Base-by-base conservation (phyloP, 2,797 vertebrate species). In the Apogon talboti region DNA sequence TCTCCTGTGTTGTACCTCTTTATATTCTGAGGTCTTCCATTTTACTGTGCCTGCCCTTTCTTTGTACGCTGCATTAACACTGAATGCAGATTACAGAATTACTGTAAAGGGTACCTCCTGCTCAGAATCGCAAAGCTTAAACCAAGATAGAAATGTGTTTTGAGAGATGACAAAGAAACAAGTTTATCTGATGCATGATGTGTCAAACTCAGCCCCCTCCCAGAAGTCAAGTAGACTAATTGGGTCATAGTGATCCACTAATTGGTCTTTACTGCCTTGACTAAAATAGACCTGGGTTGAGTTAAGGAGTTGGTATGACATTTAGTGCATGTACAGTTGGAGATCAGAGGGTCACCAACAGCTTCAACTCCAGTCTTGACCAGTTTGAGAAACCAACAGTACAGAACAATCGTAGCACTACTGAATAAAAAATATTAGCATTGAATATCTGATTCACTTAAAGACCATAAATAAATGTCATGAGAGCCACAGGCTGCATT, bases 211-310 rank as follows among this genome's bases (percentile, higher is more conserved):
- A 28, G 46, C 41, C 14, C 59, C 53, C 11, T 8, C 48, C 62
- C 51, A 38, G 24, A 21, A 35, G 43, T 62, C 73, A 48, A 52
- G 55, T 28, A 4, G 16, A 49, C 71, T 83, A 89, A 90, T 74
- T 85, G 55, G 84, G 88, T 91, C 86, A 79, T 52, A 62, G 85
- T 79, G 74, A 91, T 85, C 80, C 80, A 74, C 71, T 93, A 91
- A 93, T 90, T 91, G 86, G 86, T 66, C 75, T 90, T 90, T 74
- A 78, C 48, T 74, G 55, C 21, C 51, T 59, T 41, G 45, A 81
- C 87, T 71, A 67, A 85, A 92, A 86, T 86, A 90, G 84, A 38
- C 38, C 14, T 9, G 2, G 66, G 67, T 78, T 75, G 79, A 81
- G 62, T 78, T 76, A 50, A 82, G 63, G 59, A n/a, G 45, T 71